These are phyloP conservation scores for Trichosurus vulpecula DNA, from an alignment of 2,797 vertebrate species.

Conservation along the genomic window DNA sequence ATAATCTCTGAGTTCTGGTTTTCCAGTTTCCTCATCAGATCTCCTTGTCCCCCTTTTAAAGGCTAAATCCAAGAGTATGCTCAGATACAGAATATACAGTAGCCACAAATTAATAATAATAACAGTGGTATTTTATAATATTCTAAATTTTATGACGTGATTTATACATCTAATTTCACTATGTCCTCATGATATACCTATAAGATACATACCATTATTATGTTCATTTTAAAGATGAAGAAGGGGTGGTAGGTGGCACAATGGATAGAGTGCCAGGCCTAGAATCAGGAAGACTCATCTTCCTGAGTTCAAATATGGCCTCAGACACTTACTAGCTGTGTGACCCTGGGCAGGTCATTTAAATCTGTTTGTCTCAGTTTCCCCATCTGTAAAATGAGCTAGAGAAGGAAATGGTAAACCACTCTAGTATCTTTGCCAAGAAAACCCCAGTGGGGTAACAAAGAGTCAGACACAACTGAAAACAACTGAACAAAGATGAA, in stretches of 20 bases:
- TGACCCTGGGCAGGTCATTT: too few species aligned
- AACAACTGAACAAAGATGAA: too few species aligned
- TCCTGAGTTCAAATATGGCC: too few species aligned
- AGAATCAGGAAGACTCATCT: too few species aligned
- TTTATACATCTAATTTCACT: not conserved
- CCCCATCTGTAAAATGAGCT: too few species aligned
- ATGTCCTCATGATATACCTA: not conserved
- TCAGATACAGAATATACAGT: not conserved
- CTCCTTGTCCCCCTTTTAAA: not conserved
- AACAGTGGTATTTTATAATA: not conserved
- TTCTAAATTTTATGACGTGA: not conserved
- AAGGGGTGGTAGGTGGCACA: not conserved
- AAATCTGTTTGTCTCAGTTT: too few species aligned
- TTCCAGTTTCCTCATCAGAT: not conserved
- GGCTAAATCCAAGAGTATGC: not conserved
- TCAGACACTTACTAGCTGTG: too few species aligned
- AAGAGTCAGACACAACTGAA: too few species aligned
- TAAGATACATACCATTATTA: not conserved
- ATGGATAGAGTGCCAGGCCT: too few species aligned
- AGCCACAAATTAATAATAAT: not conserved
- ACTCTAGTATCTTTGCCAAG: too few species aligned
- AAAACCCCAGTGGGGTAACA: too few species aligned
- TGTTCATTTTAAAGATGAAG: not conserved
- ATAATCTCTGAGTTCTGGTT: not conserved
- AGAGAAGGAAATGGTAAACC: too few species aligned